phyloP scores from a whole-genome alignment of 2,113 vertebrate genomes.

The Centropus unirufus region DNA sequence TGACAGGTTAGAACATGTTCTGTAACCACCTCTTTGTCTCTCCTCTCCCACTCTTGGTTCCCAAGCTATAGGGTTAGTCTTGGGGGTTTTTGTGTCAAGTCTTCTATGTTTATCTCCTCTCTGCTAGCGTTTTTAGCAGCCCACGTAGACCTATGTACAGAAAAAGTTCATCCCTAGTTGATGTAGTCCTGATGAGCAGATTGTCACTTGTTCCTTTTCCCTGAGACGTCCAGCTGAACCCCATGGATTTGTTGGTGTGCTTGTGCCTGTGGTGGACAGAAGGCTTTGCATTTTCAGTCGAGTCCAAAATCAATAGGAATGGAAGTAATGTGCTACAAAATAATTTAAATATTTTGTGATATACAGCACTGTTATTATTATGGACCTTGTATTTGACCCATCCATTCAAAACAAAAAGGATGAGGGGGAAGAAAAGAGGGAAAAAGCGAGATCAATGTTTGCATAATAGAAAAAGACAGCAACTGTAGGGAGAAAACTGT shows the following conservation, averaged over 20 bases:
- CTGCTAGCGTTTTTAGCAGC: background rate
- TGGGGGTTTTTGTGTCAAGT: too few relatives aligned
- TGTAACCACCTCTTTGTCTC: too few relatives aligned
- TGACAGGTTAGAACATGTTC: too few relatives aligned
- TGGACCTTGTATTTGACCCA: background rate
- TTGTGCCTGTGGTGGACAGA: too few relatives aligned
- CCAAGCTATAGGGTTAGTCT: too few relatives aligned
- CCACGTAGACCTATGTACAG: background rate
- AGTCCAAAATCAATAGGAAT: background rate
- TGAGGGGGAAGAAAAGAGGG: background rate
- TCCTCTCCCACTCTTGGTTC: too few relatives aligned
- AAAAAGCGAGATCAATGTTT: constrained; percentile 33
- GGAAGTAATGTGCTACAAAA: background rate
- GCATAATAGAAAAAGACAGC: constrained; percentile 63
- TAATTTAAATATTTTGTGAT: background rate
- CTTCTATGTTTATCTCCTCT: rapidly evolving
- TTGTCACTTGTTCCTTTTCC: background rate
- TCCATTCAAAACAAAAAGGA: background rate
- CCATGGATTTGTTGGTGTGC: background rate
- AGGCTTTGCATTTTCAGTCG: background rate
- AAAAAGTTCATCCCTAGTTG: background rate
- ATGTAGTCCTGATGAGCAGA: background rate
- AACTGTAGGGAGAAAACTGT: constrained; percentile 60
- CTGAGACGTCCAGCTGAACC: background rate
- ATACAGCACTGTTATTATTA: background rate